phyloP scores from a whole-genome alignment of 2,797 vertebrate genomes.

The Falco naumanni region DNA sequence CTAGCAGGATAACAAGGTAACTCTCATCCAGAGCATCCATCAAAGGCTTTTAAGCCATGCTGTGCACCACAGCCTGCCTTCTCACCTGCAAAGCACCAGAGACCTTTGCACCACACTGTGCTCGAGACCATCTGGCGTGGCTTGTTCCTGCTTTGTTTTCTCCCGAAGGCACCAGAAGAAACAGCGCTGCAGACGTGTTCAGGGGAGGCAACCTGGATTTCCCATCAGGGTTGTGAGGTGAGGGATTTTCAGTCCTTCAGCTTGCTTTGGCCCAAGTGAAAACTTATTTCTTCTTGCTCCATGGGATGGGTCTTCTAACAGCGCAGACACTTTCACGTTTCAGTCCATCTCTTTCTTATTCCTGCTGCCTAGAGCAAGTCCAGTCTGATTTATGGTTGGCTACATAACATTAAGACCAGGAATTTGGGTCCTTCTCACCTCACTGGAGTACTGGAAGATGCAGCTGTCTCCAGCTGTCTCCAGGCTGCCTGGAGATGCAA shows the following conservation, averaged over 20 bases:
- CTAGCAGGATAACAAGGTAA: neutral
- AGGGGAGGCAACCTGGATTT: neutral
- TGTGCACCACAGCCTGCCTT: neutral
- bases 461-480: neutral
- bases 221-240: fast-evolving
- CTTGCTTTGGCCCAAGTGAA: neutral
- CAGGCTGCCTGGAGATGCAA: neutral
- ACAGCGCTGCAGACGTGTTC: neutral
- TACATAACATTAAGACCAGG: neutral
- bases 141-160: neutral
- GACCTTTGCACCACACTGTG: neutral
- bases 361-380: neutral
- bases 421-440: neutral
- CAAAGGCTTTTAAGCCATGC: neutral
- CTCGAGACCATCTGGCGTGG: neutral
- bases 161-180: neutral
- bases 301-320: neutral
- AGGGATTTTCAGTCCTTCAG: neutral
- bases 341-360: neutral
- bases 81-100: neutral
- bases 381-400: neutral
- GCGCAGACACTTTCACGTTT: neutral
- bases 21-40: neutral
- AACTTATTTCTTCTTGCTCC: neutral
- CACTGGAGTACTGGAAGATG: neutral